Evolutionary conservation across 2,797 vertebrate genomes (phyloP).

Genomic region (Calcarius lapponicus): DNA sequence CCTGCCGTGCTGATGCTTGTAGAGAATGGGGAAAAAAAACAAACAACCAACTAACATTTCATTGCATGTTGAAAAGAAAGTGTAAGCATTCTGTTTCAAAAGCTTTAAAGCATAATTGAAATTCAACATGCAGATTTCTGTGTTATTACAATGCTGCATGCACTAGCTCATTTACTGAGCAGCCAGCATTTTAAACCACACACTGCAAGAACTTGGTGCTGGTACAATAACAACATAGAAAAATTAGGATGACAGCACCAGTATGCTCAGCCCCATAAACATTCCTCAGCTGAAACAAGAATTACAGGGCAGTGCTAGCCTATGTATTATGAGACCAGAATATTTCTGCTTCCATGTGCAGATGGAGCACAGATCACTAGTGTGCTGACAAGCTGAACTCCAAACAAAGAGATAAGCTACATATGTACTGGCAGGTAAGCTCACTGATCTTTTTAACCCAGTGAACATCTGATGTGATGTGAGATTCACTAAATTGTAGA

Average conservation of each 20-base stretch:
- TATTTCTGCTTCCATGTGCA: constrained; percentile 27
- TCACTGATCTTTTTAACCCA: constrained; percentile 65
- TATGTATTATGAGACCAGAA: background rate
- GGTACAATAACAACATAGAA: constrained; percentile 38
- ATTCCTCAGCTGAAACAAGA: constrained; percentile 45
- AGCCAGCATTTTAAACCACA: constrained; percentile 65
- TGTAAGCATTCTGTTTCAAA: constrained; percentile 35
- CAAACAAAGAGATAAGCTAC: constrained; percentile 46
- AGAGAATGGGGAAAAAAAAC: background rate
- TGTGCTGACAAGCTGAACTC: constrained; percentile 53
- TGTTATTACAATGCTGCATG: constrained; percentile 61
- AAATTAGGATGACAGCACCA: constrained; percentile 59
- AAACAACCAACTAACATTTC: background rate
- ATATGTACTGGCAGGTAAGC: constrained; percentile 51
- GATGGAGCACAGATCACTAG: constrained; percentile 42
- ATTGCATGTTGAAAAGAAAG: constrained; percentile 35
- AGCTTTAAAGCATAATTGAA: constrained; percentile 60
- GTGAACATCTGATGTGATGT: constrained; percentile 50
- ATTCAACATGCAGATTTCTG: constrained; percentile 63
- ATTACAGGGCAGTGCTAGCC: background rate
- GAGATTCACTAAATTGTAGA: constrained; percentile 43
- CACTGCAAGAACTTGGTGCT: constrained; percentile 61
- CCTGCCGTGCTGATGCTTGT: background rate
- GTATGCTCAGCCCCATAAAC: constrained; percentile 42
- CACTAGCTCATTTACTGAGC: constrained; percentile 67